These are phyloP conservation scores for Romanomermis culicivorax DNA, from an alignment of 2,888 invertebrate genomes.

Conservation along the genomic window DNA sequence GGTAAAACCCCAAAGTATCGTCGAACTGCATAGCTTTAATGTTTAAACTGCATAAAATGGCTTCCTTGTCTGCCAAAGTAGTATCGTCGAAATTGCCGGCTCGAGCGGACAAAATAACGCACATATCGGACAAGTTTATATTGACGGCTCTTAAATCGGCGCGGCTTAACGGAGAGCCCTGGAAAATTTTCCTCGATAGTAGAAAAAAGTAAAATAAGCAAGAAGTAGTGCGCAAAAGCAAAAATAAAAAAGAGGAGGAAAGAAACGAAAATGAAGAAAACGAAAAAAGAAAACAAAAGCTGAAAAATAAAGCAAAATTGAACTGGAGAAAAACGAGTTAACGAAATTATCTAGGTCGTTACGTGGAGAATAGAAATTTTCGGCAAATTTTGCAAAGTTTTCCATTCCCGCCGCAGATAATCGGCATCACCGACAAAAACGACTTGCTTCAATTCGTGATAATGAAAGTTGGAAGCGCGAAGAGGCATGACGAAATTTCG, in stretches of 20 bases:
- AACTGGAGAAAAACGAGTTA: no score
- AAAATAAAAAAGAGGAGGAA: no score
- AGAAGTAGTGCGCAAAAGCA: no score
- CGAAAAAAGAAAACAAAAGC: not conserved
- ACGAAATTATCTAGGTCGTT: no score
- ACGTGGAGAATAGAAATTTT: conserved; percentile 97
- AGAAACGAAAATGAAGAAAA: not conserved
- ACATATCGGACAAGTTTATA: conserved; percentile 99
- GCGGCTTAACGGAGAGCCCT: conserved; percentile 95
- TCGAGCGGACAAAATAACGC: conserved; percentile 97
- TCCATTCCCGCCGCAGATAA: conserved; percentile 90
- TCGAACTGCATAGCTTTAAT: conserved; percentile 56
- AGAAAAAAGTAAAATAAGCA: not conserved
- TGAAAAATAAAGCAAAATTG: no score
- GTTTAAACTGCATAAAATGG: conserved; percentile 94
- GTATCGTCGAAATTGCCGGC: conserved; percentile 99
- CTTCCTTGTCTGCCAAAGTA: conserved; percentile 98
- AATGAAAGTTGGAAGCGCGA: conserved; percentile 96
- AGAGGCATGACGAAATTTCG: conserved; percentile 98
- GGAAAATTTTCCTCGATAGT: conserved; percentile 14
- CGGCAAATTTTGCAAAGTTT: conserved; percentile 96
- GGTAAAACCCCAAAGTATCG: conserved; percentile 49
- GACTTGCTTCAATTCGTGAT: conserved; percentile 96
- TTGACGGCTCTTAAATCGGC: conserved; percentile 98
- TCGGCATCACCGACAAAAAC: conserved; percentile 98